A percentile compares a stretch with the other conserved stretches of the same genome.
phyloP scores from a whole-genome alignment of 1,140 invertebrate species.

The Drosophila funebris region DNA sequence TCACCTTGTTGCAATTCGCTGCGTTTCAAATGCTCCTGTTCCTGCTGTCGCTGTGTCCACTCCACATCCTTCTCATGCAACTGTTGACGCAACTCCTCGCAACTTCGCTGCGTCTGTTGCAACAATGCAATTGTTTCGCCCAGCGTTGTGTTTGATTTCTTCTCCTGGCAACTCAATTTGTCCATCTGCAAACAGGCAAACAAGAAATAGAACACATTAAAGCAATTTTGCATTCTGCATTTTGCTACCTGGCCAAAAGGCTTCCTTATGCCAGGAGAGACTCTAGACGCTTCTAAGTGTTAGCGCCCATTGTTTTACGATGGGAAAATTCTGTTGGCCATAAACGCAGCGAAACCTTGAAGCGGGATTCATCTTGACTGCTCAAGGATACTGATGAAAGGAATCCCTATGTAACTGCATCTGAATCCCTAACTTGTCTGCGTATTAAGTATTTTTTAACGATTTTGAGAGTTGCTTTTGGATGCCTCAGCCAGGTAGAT shows the following conservation, averaged over 20 bases:
- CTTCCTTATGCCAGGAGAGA: not conserved
- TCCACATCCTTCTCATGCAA: constrained; percentile 84
- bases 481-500: too few species aligned
- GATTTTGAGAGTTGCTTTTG: too few species aligned
- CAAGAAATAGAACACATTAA: constrained; percentile 14
- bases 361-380: not conserved
- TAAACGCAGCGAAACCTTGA: not conserved
- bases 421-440: too few species aligned
- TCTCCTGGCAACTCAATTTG: constrained; percentile 85
- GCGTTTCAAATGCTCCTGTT: constrained; percentile 60
- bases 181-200: constrained; percentile 86
- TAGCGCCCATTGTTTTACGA: too few species aligned
- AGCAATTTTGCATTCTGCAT: not conserved
- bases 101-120: constrained; percentile 85
- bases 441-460: not conserved
- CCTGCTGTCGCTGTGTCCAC: constrained; percentile 62
- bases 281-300: too few species aligned
- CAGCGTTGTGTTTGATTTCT: constrained; percentile 84
- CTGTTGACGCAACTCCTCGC: constrained; percentile 85
- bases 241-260: constrained; percentile 27
- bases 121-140: constrained; percentile 84
- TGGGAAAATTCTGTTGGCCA: constrained; percentile 16
- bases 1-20: constrained; percentile 75
- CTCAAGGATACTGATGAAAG: too few species aligned
- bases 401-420: too few species aligned